phyloP scores from a whole-genome alignment of 2,888 invertebrate genomes.

The Terebella lapidaria region DNA sequence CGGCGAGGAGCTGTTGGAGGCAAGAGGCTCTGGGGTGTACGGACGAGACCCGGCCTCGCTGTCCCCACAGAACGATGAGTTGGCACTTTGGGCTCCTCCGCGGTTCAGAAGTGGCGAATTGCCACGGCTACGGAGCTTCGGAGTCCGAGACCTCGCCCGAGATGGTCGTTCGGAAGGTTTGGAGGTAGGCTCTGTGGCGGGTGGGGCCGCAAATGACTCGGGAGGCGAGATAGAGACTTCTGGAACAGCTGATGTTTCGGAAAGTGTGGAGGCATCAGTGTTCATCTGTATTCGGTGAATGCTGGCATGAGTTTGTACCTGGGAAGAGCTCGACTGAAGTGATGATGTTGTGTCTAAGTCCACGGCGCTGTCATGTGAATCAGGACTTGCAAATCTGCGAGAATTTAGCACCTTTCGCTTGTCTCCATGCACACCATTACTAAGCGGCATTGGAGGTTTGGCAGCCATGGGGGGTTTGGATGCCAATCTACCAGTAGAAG shows the following conservation, averaged over 20 bases:
- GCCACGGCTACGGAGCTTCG: not conserved
- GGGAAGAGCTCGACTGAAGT: not conserved
- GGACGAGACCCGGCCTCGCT: no score
- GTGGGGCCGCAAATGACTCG: not conserved
- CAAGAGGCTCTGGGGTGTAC: no score
- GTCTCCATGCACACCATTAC: not conserved
- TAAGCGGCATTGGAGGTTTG: not conserved
- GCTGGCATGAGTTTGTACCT: not conserved
- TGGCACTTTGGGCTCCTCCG: not conserved
- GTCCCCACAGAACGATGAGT: not conserved
- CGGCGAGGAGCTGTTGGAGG: no score
- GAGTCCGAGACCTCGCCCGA: not conserved
- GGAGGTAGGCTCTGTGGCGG: not conserved
- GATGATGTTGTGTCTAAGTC: not conserved
- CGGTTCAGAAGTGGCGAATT: not conserved
- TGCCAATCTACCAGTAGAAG: no score
- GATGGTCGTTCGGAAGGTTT: not conserved
- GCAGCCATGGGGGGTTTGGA: not conserved
- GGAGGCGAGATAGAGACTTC: no score
- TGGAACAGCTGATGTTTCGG: not conserved
- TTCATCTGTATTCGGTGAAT: no score
- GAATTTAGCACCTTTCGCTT: not conserved
- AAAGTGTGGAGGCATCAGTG: not conserved
- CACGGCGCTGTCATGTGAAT: constrained; percentile 5
- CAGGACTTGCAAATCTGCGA: not conserved